These are phyloP conservation scores for Parapsyche elsis DNA, from an alignment of 1,140 invertebrate genomes.

Conservation along the genomic window DNA sequence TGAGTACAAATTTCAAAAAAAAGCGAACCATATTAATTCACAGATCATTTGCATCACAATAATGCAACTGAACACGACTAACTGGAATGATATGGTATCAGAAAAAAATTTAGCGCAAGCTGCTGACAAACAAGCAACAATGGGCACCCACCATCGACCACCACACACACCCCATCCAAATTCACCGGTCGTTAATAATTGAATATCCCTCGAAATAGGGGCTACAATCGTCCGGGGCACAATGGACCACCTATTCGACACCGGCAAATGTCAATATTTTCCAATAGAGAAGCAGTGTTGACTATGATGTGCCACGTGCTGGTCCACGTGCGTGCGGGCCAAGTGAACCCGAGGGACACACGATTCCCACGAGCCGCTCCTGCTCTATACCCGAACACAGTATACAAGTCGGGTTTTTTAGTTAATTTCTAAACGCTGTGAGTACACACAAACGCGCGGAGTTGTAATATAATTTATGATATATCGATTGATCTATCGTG, in stretches of 20 bases:
- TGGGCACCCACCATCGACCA: not conserved
- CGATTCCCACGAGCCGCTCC: slow-evolving; percentile 26
- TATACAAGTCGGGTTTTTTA: not conserved
- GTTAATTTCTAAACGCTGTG: slow-evolving; percentile 2
- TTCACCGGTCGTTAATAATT: not conserved
- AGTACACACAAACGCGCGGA: not conserved
- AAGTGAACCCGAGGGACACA: slow-evolving; percentile 40
- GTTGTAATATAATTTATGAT: slow-evolving; percentile 5
- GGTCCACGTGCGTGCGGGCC: slow-evolving; percentile 33
- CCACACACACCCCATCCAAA: not conserved
- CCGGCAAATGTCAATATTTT: slow-evolving; percentile 20
- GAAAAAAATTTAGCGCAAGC: no score
- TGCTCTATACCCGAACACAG: not conserved
- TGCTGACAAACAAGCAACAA: not conserved
- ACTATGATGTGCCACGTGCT: slow-evolving; percentile 39
- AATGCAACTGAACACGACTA: no score
- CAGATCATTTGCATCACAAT: no score
- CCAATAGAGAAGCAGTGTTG: slow-evolving; percentile 4
- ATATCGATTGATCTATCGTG: slow-evolving; percentile 10
- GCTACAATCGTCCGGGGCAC: slow-evolving; percentile 5
- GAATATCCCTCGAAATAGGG: not conserved
- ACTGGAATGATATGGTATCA: no score
- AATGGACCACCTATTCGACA: slow-evolving; percentile 1
- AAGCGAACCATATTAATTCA: no score
- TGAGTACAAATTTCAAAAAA: no score